Base-by-base conservation (phyloP, 1,140 invertebrate species). In the Drosophila ambigua region DNA sequence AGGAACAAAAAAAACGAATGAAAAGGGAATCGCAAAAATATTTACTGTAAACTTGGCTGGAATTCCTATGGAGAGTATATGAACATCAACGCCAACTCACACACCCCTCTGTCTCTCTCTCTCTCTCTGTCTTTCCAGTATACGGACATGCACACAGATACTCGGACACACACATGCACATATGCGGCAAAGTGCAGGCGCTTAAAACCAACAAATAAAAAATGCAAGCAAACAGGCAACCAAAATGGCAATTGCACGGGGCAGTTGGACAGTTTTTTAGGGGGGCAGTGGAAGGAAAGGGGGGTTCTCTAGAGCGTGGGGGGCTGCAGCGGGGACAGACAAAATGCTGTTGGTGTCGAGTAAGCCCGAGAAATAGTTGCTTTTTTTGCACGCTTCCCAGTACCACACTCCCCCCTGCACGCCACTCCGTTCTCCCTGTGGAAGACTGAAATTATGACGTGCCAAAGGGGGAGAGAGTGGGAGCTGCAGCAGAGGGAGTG, bases 161-260 rank as follows among this genome's bases (percentile, higher is more conserved):
- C 49, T 50, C 48, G 11, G 51, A 35, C 57, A 41, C 31, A 28
- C 15, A 23, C 35, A 67, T 35, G 31, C 44, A 26, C 68, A 58
- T 45, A 16, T 8, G 45, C 35, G 69, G 79, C 75, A 79, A 84
- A 83, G 57, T 83, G 79, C 79, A 83, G 72, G 79, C 79, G 83
- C 76, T 84, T 84, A 84, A 84, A 84, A 79, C 80, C 81, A 84
- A 78, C 83, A 87, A 87, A 87, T 87, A 87, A 87, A 87, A 87
- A 87, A 87, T 82, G 82, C 82, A 81, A 57, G 78, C 83, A 87
- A 87, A 88, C 82, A 78, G 74, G 59, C 82, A 87, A 82, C 82
- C 82, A 88, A 74, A 87, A 87, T 87, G 83, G 82, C 82, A 87
- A 87, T 87, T 87, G 73, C 73, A 76, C 55, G 60, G 82, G 82